Conservation (phyloP, 1,140 invertebrate genomes). For the Aphaenogaster floridana region DNA sequence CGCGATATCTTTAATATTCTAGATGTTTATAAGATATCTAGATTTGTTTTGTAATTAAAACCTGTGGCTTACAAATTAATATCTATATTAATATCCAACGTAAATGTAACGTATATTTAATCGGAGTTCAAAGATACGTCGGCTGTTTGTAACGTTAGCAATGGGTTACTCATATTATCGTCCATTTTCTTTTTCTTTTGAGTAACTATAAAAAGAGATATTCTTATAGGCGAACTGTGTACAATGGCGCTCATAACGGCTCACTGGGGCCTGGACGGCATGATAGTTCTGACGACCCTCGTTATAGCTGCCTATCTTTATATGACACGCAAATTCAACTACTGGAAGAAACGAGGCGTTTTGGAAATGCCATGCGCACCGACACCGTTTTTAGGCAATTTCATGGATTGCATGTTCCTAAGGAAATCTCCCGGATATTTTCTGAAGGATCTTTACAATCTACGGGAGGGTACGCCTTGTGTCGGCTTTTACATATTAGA, state of each 20-base stretch:
- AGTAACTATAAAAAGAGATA: not conserved
- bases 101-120: not conserved
- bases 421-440: slow-evolving; percentile 60
- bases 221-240: slow-evolving; percentile 7
- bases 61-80: not conserved
- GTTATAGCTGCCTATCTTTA: slow-evolving; percentile 76
- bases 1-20: too few species aligned
- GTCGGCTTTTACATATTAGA: slow-evolving; percentile 82
- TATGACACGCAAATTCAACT: slow-evolving; percentile 81
- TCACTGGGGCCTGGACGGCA: slow-evolving; percentile 62
- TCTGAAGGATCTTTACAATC: slow-evolving; percentile 69
- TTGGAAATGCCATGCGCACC: slow-evolving; percentile 71
- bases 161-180: not conserved
- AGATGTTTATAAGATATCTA: not conserved
- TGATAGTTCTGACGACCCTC: slow-evolving; percentile 25
- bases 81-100: not conserved
- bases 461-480: slow-evolving; percentile 66
- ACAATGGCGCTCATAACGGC: slow-evolving; percentile 70
- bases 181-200: not conserved
- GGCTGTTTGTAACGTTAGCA: not conserved
- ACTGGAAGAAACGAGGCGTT: slow-evolving; percentile 82
- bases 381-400: slow-evolving; percentile 80
- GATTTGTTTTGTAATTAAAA: not conserved
- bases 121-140: not conserved
- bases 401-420: slow-evolving; percentile 58